A percentile compares a stretch with the other conserved stretches of the same genome.
phyloP scores from a whole-genome alignment of 2,797 vertebrate genomes.

The Acrossocheilus wenchowensis region DNA sequence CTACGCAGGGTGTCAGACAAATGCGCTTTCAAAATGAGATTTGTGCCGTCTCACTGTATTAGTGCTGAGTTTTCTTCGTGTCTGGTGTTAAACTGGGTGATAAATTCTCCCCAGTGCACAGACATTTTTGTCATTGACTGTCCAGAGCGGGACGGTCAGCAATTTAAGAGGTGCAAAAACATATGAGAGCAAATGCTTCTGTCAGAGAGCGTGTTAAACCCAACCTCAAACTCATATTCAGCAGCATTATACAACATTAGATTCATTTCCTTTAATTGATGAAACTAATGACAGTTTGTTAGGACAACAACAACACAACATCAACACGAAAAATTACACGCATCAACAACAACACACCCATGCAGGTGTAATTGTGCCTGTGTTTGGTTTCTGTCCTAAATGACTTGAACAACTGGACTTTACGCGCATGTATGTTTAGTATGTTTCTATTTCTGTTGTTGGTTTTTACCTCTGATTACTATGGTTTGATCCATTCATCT shows the following conservation, averaged over 20 bases:
- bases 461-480: not conserved
- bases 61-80: conserved; percentile 27
- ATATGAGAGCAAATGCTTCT: not conserved
- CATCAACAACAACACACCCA: conserved; percentile 43
- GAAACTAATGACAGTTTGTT: conserved; percentile 23
- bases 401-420: not conserved
- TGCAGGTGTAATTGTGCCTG: conserved; percentile 62
- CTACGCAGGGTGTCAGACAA: not conserved
- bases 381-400: conserved; percentile 18
- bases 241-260: conserved; percentile 18
- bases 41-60: not conserved
- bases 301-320: conserved; percentile 17
- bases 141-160: conserved; percentile 18
- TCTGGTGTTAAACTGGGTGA: not conserved
- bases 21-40: not conserved
- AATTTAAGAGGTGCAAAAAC: conserved; percentile 13
- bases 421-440: too few species aligned
- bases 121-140: conserved; percentile 15
- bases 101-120: not conserved
- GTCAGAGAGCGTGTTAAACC: conserved; percentile 49
- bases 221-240: conserved; percentile 42
- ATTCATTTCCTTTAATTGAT: conserved; percentile 25
- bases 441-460: too few species aligned
- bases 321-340: conserved; percentile 40
- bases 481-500: conserved; percentile 74